Conservation (phyloP, 2,797 vertebrate species). For the Trachops cirrhosus region DNA sequence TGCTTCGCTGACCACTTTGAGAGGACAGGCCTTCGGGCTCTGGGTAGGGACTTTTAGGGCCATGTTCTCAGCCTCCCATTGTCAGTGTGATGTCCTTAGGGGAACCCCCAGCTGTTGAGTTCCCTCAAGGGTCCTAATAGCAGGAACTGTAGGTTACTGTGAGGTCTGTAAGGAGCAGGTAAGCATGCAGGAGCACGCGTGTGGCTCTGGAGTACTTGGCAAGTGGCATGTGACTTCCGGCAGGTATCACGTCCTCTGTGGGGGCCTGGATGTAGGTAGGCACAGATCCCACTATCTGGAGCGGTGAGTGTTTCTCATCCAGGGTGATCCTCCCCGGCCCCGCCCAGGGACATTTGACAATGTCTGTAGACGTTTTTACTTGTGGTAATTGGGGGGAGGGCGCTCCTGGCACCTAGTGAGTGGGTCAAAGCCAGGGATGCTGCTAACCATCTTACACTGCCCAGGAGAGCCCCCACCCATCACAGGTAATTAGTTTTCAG, state of each 20-base stretch:
- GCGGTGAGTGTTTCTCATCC: background rate
- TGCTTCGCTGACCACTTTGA: background rate
- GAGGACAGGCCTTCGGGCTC: background rate
- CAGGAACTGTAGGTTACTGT: background rate
- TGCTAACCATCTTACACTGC: rapidly evolving
- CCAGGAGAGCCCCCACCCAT: background rate
- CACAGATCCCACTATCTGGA: too few species aligned
- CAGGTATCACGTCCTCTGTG: rapidly evolving
- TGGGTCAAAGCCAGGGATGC: too few species aligned
- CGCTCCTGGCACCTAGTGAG: background rate
- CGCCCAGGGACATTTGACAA: background rate
- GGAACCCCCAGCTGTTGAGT: rapidly evolving
- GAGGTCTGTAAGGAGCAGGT: background rate
- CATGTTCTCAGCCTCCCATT: background rate
- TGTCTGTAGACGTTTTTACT: background rate
- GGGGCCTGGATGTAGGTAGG: background rate
- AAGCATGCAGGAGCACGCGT: rapidly evolving
- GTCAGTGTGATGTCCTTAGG: background rate
- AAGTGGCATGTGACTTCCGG: background rate
- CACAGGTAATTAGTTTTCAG: background rate
- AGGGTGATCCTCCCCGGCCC: rapidly evolving
- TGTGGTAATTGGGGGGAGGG: background rate
- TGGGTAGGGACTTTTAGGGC: background rate
- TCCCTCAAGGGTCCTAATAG: background rate
- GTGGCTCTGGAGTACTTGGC: background rate